Conservation (phyloP, 2,113 vertebrate species). For the Patagioenas fasciata region DNA sequence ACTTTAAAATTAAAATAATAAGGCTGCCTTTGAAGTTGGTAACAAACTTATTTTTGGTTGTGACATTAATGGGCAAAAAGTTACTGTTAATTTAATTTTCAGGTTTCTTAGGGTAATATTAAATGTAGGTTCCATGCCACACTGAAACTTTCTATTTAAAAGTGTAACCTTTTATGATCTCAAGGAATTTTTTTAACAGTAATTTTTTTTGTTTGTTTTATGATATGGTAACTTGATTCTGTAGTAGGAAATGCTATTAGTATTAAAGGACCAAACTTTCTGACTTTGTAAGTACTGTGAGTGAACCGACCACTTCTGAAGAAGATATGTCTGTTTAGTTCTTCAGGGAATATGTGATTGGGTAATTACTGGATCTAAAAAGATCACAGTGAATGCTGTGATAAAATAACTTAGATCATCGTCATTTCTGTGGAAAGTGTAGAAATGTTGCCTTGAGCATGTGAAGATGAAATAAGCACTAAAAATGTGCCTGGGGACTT, state of each 20-base stretch:
- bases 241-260: neutral
- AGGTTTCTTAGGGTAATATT: neutral
- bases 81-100: neutral
- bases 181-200: neutral
- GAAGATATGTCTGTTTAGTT: neutral
- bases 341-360: neutral
- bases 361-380: constrained; percentile 41
- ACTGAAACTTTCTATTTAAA: neutral
- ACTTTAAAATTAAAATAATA: neutral
- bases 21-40: neutral
- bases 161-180: neutral
- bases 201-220: neutral
- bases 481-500: neutral
- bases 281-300: neutral
- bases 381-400: constrained; percentile 18
- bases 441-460: constrained; percentile 38
- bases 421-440: constrained; percentile 36
- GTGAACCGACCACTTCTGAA: neutral
- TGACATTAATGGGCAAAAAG: neutral
- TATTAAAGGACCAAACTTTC: neutral
- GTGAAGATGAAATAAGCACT: constrained; percentile 20
- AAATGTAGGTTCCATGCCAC: neutral
- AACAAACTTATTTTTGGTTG: neutral
- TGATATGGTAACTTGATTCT: neutral
- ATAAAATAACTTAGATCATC: constrained; percentile 56